Evolutionary conservation across 2,888 invertebrate species (phyloP).

Genomic region (Machimus rusticus): DNA sequence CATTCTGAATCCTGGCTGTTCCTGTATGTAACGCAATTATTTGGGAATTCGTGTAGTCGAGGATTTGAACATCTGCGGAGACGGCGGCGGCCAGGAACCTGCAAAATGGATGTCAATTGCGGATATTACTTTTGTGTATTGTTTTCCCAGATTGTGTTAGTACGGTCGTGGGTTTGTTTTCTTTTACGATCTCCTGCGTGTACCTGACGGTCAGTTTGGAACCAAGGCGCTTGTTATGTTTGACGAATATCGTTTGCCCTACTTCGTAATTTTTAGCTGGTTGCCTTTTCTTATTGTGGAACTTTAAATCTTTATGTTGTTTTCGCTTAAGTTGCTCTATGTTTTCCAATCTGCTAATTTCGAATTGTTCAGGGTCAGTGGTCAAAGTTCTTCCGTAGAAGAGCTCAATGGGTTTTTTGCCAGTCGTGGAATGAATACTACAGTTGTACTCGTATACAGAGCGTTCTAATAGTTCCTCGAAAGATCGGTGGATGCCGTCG

Average conservation of each 20-base stretch:
- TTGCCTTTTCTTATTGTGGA: conserved; percentile 44
- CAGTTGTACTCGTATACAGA: conserved; percentile 46
- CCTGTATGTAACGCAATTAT: conserved; percentile 37
- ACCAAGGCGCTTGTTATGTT: neutral
- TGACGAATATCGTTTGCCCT: conserved; percentile 41
- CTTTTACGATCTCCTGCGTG: neutral
- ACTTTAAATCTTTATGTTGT: conserved; percentile 30
- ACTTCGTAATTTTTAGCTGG: conserved; percentile 45
- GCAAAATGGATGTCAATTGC: neutral
- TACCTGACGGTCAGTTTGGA: neutral
- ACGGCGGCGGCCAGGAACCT: neutral
- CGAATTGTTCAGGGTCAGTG: conserved; percentile 40
- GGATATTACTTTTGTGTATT: conserved; percentile 1
- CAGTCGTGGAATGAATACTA: conserved; percentile 45
- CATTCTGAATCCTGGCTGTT: conserved; percentile 39
- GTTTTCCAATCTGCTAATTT: conserved; percentile 11
- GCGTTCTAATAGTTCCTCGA: conserved; percentile 46
- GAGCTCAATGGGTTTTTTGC: conserved; percentile 44
- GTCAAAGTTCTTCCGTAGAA: conserved; percentile 44
- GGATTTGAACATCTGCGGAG: conserved; percentile 35
- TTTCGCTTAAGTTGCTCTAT: conserved; percentile 39
- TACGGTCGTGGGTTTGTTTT: neutral
- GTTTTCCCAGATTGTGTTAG: neutral
- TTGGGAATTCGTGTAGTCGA: conserved; percentile 42
- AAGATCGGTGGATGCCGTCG: conserved; percentile 28